Evolutionary conservation across 2,888 invertebrate genomes (phyloP), one percentile per base, ranked within the genome.

Genomic region (Junonia oenone): DNA sequence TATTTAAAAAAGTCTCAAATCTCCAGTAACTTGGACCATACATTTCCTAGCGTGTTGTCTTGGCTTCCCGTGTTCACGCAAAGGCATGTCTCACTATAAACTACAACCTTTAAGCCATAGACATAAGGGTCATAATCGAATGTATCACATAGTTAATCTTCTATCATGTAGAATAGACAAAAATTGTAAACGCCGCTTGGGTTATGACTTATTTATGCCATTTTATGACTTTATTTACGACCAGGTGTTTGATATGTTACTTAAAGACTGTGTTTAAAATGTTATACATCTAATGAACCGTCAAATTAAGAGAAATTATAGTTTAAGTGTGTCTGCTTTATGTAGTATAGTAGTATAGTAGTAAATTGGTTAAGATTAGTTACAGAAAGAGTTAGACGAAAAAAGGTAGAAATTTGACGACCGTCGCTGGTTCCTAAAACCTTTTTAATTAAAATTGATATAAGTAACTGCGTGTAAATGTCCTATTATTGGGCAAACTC

Each of bases 121-220:
- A 1, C n/a, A 26, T 48, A 43, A 22, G 26, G 45, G n/a, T 15
- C 27, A 17, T 17, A 51, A 35, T 48, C 13, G 14, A 43, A n/a
- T n/a, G 22, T 48, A 40, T 43, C 31, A 2, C 22, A 43, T 26
- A 8, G 6, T n/a, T 6, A 11, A 38, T n/a, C n/a, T 17, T 11
- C 17, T 13, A 29, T 43, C 27, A 43, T 55, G 51, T 53, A 51
- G 60, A 68, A 60, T 61, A 69, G 56, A 61, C 68, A 67, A 71
- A 68, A 65, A 61, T 64, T 57, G 55, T 61, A 58, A 57, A 58
- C 58, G 55, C 52, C 59, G 51, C 5, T n/a, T 49, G 51, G n/a
- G 65, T 77, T 73, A 76, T 73, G 67, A 66, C 72, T 72, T 78
- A 73, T 75, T 77, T 75, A 73, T 72, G 68, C 15, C 17, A 31